A percentile compares a stretch with the other conserved stretches of the same genome.
phyloP scores from a whole-genome alignment of 2,113 vertebrate species.

The Trogon surrucura region DNA sequence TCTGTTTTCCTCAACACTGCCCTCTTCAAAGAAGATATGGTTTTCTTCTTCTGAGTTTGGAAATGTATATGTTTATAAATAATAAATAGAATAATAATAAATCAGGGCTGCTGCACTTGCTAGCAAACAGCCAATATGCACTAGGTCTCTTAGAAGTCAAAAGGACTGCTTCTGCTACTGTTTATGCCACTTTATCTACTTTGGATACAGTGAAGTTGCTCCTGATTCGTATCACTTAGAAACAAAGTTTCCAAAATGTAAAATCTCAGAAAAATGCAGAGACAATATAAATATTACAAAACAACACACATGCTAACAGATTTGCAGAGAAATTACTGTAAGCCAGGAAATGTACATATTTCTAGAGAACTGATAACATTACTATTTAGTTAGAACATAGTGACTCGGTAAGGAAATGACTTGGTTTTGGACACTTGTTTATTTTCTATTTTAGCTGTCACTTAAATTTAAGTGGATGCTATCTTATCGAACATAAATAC shows the following conservation, averaged over 20 bases:
- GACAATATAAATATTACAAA: background rate
- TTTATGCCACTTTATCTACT: background rate
- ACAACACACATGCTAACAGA: background rate
- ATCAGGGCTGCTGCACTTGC: constrained; percentile 25
- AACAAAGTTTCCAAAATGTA: background rate
- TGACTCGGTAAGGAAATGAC: background rate
- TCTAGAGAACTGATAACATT: background rate
- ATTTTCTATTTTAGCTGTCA: background rate
- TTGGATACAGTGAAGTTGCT: background rate
- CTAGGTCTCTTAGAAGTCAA: constrained; percentile 7
- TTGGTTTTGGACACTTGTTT: background rate
- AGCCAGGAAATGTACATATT: background rate
- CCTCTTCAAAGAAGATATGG: constrained; percentile 43
- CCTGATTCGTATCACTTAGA: background rate
- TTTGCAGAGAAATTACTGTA: background rate
- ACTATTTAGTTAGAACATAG: background rate
- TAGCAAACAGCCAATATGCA: background rate
- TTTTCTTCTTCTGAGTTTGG: constrained; percentile 38
- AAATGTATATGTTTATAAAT: constrained; percentile 53
- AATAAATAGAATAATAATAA: constrained; percentile 60
- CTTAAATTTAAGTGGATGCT: background rate
- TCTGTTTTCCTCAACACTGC: constrained; percentile 16
- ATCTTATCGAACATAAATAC: background rate
- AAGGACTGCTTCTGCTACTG: background rate
- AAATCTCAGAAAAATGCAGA: background rate